Conservation (phyloP, 2,888 invertebrate species). For the Drosophila multiciliata region DNA sequence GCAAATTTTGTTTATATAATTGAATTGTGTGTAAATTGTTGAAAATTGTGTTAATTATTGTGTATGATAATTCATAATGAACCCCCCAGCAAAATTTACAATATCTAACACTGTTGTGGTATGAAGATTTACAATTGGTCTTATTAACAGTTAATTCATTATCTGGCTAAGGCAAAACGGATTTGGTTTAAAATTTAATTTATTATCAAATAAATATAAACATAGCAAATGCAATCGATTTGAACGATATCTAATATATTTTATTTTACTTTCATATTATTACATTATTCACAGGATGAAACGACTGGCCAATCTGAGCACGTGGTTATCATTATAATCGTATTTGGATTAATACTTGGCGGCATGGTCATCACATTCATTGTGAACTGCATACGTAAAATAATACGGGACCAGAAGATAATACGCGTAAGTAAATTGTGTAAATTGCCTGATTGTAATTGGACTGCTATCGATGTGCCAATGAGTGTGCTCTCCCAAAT, state of each 20-base stretch:
- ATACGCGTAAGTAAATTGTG: constrained; percentile 89
- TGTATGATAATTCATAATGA: neutral
- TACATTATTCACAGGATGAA: constrained; percentile 68
- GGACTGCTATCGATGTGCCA: constrained; percentile 27
- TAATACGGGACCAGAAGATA: constrained; percentile 93
- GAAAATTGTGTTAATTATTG: neutral
- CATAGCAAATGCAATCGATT: neutral
- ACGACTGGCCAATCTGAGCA: constrained; percentile 87
- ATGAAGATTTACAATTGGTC: neutral
- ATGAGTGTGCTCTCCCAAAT: neutral
- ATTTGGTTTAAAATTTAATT: neutral
- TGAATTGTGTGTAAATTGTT: constrained; percentile 26
- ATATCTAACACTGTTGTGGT: neutral
- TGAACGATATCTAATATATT: too few relatives aligned
- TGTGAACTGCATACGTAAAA: constrained; percentile 94
- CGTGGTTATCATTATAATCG: constrained; percentile 93
- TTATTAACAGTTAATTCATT: neutral
- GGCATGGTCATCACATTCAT: constrained; percentile 95
- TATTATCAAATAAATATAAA: neutral
- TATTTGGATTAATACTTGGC: constrained; percentile 93
- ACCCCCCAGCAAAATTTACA: neutral
- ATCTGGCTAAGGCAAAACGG: neutral
- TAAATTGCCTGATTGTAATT: constrained; percentile 40
- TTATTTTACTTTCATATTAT: neutral
- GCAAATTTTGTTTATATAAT: constrained; percentile 64